Evolutionary conservation across 2,113 vertebrate species (phyloP).

Genomic region (Rhea pennata): DNA sequence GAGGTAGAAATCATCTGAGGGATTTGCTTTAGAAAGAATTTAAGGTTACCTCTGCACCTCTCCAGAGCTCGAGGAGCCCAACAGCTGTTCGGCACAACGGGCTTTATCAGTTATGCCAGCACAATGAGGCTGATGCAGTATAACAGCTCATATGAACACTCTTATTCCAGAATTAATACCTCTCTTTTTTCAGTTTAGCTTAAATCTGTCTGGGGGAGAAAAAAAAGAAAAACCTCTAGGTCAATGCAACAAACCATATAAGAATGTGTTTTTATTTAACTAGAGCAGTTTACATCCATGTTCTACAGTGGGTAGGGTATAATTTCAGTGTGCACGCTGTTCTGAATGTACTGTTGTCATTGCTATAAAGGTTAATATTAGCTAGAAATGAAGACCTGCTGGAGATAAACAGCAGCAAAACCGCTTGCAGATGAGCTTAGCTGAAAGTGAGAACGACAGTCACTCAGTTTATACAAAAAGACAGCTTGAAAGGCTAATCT

Average conservation of each 20-base stretch:
- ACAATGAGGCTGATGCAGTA: not conserved
- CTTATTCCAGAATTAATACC: not conserved
- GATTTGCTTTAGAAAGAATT: constrained; percentile 32
- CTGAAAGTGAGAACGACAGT: not conserved
- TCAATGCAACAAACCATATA: rapidly evolving
- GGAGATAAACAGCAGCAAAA: not conserved
- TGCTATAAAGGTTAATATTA: not conserved
- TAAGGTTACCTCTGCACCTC: constrained; percentile 16
- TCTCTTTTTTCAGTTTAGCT: not conserved
- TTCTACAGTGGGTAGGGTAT: not conserved
- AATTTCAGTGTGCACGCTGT: not conserved
- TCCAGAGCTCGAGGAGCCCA: not conserved
- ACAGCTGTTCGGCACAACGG: not conserved
- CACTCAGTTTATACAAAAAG: constrained; percentile 38
- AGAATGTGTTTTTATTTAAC: not conserved
- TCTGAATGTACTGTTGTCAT: not conserved
- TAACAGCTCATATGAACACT: not conserved
- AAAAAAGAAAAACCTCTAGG: not conserved
- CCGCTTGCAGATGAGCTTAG: constrained; percentile 14
- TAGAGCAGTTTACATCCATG: constrained; percentile 12
- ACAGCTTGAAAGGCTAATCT: constrained; percentile 63
- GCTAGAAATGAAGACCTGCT: constrained; percentile 13
- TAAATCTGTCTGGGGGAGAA: not conserved
- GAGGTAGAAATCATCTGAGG: constrained; percentile 10
- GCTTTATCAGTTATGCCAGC: not conserved